Evolutionary conservation across 2,888 invertebrate species (phyloP), one percentile per base, ranked within the genome.

Genomic region (Agonopterix alstromeriana): DNA sequence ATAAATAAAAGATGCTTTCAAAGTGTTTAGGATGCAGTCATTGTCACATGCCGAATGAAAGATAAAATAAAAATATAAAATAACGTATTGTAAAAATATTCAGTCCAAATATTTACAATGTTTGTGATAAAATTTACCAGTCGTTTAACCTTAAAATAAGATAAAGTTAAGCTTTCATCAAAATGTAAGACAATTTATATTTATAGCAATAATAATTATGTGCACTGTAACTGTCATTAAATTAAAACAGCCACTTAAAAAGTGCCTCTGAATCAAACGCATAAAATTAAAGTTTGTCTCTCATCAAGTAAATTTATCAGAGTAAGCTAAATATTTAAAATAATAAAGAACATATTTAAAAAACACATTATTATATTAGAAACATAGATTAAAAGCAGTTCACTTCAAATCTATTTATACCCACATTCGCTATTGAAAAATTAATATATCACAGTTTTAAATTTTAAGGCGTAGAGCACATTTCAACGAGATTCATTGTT

Each of bases 31-130:
- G 56, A 61, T 53, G 54, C 51, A 58, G 53, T 57, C 55, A 56
- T 57, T 52, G 45, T 51, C 50, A 56, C 52, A 56, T 50, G 65
- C 60, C 54, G 52, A 57, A 55, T 46, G 53, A 52, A 52, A 27
- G 27, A 27, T 27, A 27, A 27, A 52, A 42, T 53, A 40, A 38
- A 47, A 14, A 35, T 46, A 12, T 41, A 48, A 45, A 45, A 50
- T 48, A 58, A 50, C 53, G 53, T 56, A 54, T 58, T 58, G 53
- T 56, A 55, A 60, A 57, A 61, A 61, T 53, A 72, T 68, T 71
- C 79, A 81, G 82, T 85, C 85, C 87, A 86, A 69, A 74, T 70
- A 63, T 82, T 82, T 81, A 81, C 79, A 80, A 75, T 72, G 69
- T 79, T 83, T 84, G 83, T 85, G 82, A 85, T 85, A 83, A 77